Percentiles rank a stretch among this genome's conserved stretches.
phyloP scores from a whole-genome alignment of 1,140 invertebrate genomes.

The Platorchestia sp. region DNA sequence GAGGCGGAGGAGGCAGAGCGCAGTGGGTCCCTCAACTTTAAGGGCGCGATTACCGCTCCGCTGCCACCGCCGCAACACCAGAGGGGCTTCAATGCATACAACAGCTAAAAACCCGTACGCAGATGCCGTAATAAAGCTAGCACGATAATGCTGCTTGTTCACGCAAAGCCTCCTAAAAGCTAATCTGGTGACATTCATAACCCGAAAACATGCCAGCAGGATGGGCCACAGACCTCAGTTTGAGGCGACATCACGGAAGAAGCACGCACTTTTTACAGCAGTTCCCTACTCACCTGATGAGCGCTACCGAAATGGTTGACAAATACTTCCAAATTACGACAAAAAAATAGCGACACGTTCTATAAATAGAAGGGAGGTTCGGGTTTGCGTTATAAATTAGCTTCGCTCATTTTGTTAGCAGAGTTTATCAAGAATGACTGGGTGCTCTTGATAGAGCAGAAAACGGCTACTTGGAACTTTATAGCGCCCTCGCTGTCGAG shows the following conservation, averaged over 20 bases:
- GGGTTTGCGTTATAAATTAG: neutral
- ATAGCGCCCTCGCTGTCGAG: neutral
- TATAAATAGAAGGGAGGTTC: neutral
- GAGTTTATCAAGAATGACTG: neutral
- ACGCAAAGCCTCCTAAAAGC: conserved; percentile 3
- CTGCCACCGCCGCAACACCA: neutral
- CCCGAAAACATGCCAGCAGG: neutral
- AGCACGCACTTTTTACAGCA: neutral
- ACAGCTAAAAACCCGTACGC: neutral
- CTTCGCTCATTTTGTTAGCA: neutral
- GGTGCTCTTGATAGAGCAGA: neutral
- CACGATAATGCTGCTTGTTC: neutral
- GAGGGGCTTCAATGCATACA: neutral
- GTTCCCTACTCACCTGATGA: neutral
- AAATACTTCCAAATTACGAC: neutral
- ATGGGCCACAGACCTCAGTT: neutral
- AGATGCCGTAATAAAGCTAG: neutral
- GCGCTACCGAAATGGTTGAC: neutral
- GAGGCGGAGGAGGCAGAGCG: neutral
- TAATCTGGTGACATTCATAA: neutral
- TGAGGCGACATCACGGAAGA: neutral
- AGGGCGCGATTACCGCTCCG: conserved; percentile 23
- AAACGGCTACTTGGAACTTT: neutral
- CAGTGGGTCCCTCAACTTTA: conserved; percentile 12
- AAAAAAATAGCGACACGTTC: neutral